Evolutionary conservation across 2,797 vertebrate genomes (phyloP).

Genomic region (Myiotriccus ornatus): DNA sequence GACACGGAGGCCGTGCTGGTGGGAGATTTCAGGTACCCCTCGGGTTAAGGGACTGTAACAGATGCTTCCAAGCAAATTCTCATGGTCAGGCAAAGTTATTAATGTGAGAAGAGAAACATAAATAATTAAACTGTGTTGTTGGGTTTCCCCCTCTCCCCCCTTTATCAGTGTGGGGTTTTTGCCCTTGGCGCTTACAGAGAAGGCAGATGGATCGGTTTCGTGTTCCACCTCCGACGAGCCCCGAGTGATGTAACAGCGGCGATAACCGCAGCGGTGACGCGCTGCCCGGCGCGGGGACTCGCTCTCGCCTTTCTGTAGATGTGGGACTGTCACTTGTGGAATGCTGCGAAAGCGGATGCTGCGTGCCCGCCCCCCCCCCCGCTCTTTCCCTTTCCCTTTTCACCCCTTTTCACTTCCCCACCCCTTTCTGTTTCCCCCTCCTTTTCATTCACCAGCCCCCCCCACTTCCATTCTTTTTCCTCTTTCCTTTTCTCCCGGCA

Average conservation of each 20-base stretch:
- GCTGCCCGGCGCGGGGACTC: neutral
- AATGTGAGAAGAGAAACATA: neutral
- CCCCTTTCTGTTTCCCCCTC: neutral
- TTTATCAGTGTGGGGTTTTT: neutral
- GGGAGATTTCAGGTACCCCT: neutral
- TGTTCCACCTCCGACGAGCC: neutral
- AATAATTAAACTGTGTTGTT: neutral
- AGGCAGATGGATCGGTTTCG: neutral
- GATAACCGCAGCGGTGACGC: neutral
- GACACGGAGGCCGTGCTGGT: neutral
- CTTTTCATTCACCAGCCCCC: neutral
- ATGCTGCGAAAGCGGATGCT: neutral
- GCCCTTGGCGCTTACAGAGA: neutral
- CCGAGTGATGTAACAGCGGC: neutral
- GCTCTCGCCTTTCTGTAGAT: neutral
- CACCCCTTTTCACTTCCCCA: neutral
- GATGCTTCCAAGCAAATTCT: neutral
- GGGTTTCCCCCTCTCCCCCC: neutral
- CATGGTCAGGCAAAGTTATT: neutral
- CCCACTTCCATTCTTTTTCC: neutral
- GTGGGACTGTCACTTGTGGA: neutral
- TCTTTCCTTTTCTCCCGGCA: no score
- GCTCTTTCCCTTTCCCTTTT: neutral
- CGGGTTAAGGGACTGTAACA: neutral
- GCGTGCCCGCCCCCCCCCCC: neutral